These are phyloP conservation scores for Agapetus fuscipes DNA, from an alignment of 2,888 invertebrate species.

Conservation along the genomic window DNA sequence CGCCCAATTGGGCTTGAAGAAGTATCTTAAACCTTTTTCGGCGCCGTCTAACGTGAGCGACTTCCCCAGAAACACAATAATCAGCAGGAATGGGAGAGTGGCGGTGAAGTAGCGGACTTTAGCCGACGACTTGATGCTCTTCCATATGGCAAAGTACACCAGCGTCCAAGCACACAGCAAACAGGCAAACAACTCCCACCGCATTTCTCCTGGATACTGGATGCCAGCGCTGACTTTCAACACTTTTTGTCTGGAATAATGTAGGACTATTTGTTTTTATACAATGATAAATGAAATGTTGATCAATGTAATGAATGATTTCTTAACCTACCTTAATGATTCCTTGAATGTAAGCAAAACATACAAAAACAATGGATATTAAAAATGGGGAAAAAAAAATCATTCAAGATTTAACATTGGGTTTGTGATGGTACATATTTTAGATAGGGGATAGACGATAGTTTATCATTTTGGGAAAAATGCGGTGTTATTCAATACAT, in stretches of 20 bases:
- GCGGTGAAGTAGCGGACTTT: slow-evolving; percentile 89
- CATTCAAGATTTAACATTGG: no score
- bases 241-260: slow-evolving; percentile 70
- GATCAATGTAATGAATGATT: no score
- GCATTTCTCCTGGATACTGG: slow-evolving; percentile 67
- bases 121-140: slow-evolving; percentile 90
- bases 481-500: no score
- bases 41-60: slow-evolving; percentile 88
- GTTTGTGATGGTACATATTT: no score
- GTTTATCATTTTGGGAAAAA: no score
- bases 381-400: no score
- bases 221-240: slow-evolving; percentile 76
- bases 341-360: no score
- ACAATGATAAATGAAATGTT: no score
- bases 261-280: no score
- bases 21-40: slow-evolving; percentile 72
- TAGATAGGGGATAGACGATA: no score
- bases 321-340: no score
- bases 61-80: slow-evolving; percentile 75
- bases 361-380: no score
- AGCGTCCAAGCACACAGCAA: slow-evolving; percentile 87
- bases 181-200: slow-evolving; percentile 86
- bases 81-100: slow-evolving; percentile 81
- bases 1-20: slow-evolving; percentile 81
- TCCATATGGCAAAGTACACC: slow-evolving; percentile 94